Evolutionary conservation across 2,797 vertebrate genomes (phyloP).

Genomic region (Gallirallus australis): DNA sequence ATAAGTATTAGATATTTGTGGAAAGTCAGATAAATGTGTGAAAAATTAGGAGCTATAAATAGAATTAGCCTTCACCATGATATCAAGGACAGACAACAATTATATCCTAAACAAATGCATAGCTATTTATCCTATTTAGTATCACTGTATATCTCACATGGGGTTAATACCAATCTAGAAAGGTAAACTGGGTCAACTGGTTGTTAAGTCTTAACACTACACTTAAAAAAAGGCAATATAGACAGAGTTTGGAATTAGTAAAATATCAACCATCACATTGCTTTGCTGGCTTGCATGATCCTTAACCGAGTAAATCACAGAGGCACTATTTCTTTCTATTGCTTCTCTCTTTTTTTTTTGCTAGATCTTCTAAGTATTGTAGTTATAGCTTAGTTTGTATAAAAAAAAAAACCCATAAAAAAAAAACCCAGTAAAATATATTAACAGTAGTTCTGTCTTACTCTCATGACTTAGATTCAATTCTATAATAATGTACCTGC

Average conservation of each 20-base stretch:
- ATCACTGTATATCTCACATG: neutral
- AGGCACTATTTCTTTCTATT: neutral
- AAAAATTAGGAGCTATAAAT: neutral
- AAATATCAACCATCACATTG: neutral
- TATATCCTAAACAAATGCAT: neutral
- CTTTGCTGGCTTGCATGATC: neutral
- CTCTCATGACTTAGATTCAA: neutral
- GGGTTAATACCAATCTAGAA: neutral
- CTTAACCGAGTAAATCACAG: neutral
- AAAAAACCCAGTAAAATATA: neutral
- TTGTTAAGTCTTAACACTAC: neutral
- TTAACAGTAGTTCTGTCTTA: neutral
- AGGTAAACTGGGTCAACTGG: neutral
- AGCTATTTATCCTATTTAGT: neutral
- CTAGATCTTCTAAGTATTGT: neutral
- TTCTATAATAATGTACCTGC: neutral
- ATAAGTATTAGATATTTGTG: neutral
- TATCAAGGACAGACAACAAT: neutral
- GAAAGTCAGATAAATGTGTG: neutral
- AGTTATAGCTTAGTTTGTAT: neutral
- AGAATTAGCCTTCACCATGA: neutral
- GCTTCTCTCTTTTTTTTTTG: neutral
- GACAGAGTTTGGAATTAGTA: neutral
- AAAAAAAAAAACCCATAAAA: no score
- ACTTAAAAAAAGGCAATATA: neutral